Conservation (phyloP, 2,888 invertebrate genomes). For the Tiliacea aurago region DNA sequence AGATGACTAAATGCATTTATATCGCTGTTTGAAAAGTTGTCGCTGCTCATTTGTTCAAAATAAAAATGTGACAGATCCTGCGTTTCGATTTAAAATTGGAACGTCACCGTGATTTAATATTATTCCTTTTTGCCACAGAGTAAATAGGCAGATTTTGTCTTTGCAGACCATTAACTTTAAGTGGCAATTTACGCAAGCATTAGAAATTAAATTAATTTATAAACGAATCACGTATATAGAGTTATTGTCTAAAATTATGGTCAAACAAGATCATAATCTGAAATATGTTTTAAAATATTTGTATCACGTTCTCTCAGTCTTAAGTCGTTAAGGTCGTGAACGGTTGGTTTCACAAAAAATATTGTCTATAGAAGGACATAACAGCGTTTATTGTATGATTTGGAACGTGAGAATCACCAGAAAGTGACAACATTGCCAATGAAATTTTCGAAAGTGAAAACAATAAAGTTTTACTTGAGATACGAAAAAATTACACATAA, state of each 20-base stretch:
- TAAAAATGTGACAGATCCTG: slow-evolving; percentile 51
- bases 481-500: slow-evolving; percentile 38
- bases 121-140: slow-evolving; percentile 15
- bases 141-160: slow-evolving; percentile 4
- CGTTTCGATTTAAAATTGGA: slow-evolving; percentile 51
- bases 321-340: slow-evolving; percentile 83
- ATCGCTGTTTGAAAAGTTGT: slow-evolving; percentile 56
- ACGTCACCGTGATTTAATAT: slow-evolving; percentile 43
- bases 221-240: slow-evolving; percentile 86
- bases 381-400: slow-evolving; percentile 75
- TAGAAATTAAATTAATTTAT: slow-evolving; percentile 67
- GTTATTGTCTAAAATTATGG: slow-evolving; percentile 87
- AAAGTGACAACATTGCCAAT: slow-evolving; percentile 69
- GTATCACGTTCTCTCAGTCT: slow-evolving; percentile 86
- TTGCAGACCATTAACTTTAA: slow-evolving; percentile 39
- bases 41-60: slow-evolving; percentile 54
- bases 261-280: slow-evolving; percentile 85
- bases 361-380: slow-evolving; percentile 79
- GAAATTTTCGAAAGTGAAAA: slow-evolving; percentile 64
- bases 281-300: slow-evolving; percentile 81
- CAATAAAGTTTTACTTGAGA: slow-evolving; percentile 47
- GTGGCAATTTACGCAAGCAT: slow-evolving; percentile 53
- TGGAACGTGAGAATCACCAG: slow-evolving; percentile 81
- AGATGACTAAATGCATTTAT: slow-evolving; percentile 58
- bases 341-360: slow-evolving; percentile 80